These are phyloP conservation scores for Lordiphosa fenestrarum DNA, from an alignment of 2,888 invertebrate species.

Conservation along the genomic window DNA sequence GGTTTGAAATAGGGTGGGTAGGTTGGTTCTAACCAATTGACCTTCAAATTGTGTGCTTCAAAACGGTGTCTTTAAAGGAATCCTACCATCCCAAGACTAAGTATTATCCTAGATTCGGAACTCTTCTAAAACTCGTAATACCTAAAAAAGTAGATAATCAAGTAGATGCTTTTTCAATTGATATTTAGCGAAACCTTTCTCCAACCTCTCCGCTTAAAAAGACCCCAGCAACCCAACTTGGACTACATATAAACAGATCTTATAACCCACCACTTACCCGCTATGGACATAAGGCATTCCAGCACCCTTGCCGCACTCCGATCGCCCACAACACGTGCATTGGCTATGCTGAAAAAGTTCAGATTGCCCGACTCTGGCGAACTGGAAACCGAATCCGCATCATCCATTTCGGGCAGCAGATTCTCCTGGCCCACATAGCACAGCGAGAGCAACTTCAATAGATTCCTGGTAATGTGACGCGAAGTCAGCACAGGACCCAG, in stretches of 20 bases:
- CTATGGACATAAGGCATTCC: constrained; percentile 93
- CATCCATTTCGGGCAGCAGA: constrained; percentile 80
- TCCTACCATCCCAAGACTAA: too few relatives aligned
- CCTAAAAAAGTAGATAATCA: too few relatives aligned
- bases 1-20: too few relatives aligned
- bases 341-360: constrained; percentile 84
- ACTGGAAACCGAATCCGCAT: background rate
- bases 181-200: too few relatives aligned
- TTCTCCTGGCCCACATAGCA: constrained; percentile 95
- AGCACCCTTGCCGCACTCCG: constrained; percentile 92
- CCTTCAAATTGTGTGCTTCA: too few relatives aligned
- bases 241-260: background rate
- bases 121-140: too few relatives aligned
- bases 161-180: too few relatives aligned
- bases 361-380: constrained; percentile 81
- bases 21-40: too few relatives aligned
- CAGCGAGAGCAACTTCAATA: constrained; percentile 95
- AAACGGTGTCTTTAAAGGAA: too few relatives aligned
- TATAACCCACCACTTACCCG: constrained; percentile 82
- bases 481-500: constrained; percentile 97
- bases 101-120: too few relatives aligned
- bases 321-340: constrained; percentile 88
- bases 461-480: constrained; percentile 92
- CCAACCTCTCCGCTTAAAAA: too few relatives aligned
- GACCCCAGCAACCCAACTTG: too few relatives aligned